phyloP scores from a whole-genome alignment of 2,797 vertebrate species.

The Varecia variegata region DNA sequence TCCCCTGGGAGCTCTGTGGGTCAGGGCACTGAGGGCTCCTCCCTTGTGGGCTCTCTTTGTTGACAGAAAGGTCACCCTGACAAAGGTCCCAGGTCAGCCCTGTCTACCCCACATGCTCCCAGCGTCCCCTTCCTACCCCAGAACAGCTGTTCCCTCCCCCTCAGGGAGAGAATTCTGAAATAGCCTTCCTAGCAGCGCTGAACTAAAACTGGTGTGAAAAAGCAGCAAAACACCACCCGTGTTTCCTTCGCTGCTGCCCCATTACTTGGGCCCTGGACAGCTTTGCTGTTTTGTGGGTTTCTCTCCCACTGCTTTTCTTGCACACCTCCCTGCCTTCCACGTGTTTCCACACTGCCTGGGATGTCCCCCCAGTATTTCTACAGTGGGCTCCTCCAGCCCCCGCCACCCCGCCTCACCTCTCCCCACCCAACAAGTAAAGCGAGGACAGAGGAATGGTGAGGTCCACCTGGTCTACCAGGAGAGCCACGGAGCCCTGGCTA shows the following conservation, averaged over 20 bases:
- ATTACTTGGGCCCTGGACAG: rapidly evolving
- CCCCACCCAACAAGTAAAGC: not conserved
- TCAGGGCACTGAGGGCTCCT: not conserved
- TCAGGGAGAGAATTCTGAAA: not conserved
- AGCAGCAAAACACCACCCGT: not conserved
- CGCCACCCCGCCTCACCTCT: not conserved
- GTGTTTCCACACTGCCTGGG: not conserved
- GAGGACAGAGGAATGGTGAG: not conserved
- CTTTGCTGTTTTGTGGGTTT: not conserved
- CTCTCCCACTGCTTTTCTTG: not conserved
- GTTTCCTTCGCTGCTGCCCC: rapidly evolving
- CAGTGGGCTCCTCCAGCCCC: not conserved
- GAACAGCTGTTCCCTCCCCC: not conserved
- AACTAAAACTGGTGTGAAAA: not conserved
- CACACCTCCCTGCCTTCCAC: not conserved
- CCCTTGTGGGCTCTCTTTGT: not conserved
- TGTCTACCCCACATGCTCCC: not conserved
- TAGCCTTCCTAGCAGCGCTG: not conserved
- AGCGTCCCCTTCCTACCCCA: not conserved
- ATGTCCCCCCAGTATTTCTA: not conserved
- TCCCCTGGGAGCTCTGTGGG: not conserved
- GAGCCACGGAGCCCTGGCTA: not conserved
- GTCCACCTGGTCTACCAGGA: not conserved
- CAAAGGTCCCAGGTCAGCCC: not conserved
- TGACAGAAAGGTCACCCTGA: not conserved